phyloP scores from a whole-genome alignment of 1,140 invertebrate genomes.

The Leptinotarsa defecta region DNA sequence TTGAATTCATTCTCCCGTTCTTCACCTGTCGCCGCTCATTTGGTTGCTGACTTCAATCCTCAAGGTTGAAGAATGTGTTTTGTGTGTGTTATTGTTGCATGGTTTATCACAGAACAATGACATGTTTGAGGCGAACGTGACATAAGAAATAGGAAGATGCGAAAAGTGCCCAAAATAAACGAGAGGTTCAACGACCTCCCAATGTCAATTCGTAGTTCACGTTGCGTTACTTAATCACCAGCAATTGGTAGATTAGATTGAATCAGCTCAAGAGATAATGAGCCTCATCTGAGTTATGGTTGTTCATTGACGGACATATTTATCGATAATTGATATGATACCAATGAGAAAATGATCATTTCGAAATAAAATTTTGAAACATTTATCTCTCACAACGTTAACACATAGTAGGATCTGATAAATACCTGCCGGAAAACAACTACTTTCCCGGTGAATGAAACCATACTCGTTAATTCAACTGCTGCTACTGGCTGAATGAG shows the following conservation, averaged over 20 bases:
- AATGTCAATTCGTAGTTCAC: not conserved
- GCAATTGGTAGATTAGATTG: not conserved
- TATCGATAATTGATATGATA: no score
- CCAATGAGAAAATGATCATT: no score
- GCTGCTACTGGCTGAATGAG: no score
- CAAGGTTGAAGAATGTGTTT: slow-evolving; percentile 1
- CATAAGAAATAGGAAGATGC: slow-evolving; percentile 5
- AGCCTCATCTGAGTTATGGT: no score
- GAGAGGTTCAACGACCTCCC: not conserved
- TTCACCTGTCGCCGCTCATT: not conserved
- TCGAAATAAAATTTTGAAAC: no score
- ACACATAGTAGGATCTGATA: no score
- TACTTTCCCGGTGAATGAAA: no score
- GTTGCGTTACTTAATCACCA: not conserved
- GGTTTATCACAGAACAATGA: not conserved
- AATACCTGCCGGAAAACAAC: no score
- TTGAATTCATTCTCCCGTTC: not conserved
- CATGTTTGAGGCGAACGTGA: not conserved
- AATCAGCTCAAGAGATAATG: no score
- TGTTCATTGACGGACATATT: no score
- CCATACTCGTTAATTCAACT: no score
- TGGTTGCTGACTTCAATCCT: not conserved
- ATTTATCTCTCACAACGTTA: no score
- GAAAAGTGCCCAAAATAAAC: not conserved
- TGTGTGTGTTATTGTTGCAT: not conserved